Evolutionary conservation across 37 sponge, comb jelly and placozoan species (phyloP), one percentile per base, ranked within the genome.

Genomic region (Cliona cf. orientalis): DNA sequence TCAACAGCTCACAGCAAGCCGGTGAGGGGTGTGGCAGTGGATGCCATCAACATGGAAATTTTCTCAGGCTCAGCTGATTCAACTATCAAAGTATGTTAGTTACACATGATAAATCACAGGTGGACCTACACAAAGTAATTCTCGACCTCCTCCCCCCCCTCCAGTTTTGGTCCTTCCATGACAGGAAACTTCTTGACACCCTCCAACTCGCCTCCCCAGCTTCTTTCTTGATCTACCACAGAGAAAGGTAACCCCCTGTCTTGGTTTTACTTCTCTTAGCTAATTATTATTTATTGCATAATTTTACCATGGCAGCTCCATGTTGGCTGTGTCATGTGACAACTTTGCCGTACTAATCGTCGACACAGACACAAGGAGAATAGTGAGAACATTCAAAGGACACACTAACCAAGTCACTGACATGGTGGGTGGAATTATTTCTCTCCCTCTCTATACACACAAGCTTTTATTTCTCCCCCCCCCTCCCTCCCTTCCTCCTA

Each of bases 301-400:
- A 29, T 29, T 29, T 3, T 59, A 5, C 67, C 38, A n/a, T n/a
- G n/a, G n/a, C n/a, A 92, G 96, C 74, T 92, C 81, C 40, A 67
- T 98, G 86, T 42, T 96, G 46, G 95, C 89, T 59, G 90, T 91
- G 5, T 83, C 90, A 9, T 87, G 86, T 55, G 99, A 96, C 60
- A 68, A 85, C 76, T 93, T 92, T 58, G 42, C 70, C n/a, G 58
- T 94, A 5, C 86, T 66, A n/a, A 66, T 98, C 0, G 82, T 98
- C 3, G 99, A 98, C 72, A 80, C 91, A 0, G 97, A 94, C 60
- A 96, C 87, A 6, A 71, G 83, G 28, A 75, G 87, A 57, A 46
- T 91, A 11, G 93, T 96, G 44, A 72, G 99, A 40, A 80, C 62
- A 22, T 98, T 98, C 83, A 53, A 32, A 5, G 92, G n/a, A 7